These are phyloP conservation scores for Trachelus tabidus DNA, from an alignment of 2,888 invertebrate species.

Conservation along the genomic window DNA sequence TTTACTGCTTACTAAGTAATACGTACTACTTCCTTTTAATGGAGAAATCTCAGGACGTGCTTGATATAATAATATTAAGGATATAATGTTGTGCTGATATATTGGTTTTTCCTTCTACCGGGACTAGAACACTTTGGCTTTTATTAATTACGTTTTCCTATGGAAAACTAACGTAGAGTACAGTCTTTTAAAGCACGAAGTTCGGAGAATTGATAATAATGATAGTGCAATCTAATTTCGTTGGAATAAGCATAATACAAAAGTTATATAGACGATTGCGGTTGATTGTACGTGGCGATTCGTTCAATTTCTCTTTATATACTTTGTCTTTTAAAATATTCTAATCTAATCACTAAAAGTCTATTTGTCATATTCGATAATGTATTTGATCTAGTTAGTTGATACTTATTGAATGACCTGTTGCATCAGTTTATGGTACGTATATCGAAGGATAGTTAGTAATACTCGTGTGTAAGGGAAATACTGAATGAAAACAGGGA, in stretches of 20 bases:
- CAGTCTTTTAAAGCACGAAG: neutral
- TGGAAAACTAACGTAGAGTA: neutral
- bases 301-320: neutral
- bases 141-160: neutral
- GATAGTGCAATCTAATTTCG: neutral
- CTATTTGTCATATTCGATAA: neutral
- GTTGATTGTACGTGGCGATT: conserved; percentile 19
- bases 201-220: neutral
- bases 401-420: neutral
- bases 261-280: conserved; percentile 19
- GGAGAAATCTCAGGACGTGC: neutral
- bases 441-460: neutral
- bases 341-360: neutral
- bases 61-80: neutral
- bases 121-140: neutral
- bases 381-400: neutral
- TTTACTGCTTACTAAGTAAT: neutral
- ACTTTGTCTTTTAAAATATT: neutral
- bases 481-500: neutral
- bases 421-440: neutral
- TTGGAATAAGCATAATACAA: conserved; percentile 15
- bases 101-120: neutral
- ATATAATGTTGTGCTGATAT: neutral
- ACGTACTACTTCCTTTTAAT: neutral
- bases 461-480: neutral